Evolutionary conservation across 2,113 vertebrate genomes (phyloP), one percentile per base, ranked within the genome.

Genomic region (Dolichotis patagonum): DNA sequence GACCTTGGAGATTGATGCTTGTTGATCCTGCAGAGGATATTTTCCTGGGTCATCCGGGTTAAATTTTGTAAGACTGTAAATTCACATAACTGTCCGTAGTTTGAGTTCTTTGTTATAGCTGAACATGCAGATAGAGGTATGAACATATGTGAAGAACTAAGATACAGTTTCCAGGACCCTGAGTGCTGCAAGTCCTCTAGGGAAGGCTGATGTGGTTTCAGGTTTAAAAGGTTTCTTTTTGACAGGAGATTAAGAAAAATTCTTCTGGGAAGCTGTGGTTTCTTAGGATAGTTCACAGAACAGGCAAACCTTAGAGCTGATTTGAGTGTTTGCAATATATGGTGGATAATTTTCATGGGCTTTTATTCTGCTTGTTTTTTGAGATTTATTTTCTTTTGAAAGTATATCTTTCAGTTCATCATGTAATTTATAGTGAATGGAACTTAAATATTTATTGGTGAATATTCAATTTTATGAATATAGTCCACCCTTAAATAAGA

Each of bases 181-280:
- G 4, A 2, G 1, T 1, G 11, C 10, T 75, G 10, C 0, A 2
- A 43, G 38, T 43, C 22, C 22, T 28, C 32, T 32, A 14, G 19
- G 0, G 38, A 26, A 43, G 38, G 20, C 38, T 43, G 24, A 26
- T 75, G 22, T 28, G 10, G 11, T 24, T 9, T 41, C 38, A 28
- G 41, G 20, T 4, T 41, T 11, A 43, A 2, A 43, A 12, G 11
- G 71, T 6, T 75, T 75, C 20, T 75, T 22, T 9, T 11, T 43
- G 9, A 67, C 41, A 28, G 38, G 10, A 12, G 71, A 41, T 43
- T 12, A 7, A 26, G 22, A 73, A 26, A 17, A 6, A 4, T 12
- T 24, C 38, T 43, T 43, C 9, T 43, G 22, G 4, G 24, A 17
- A 43, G 10, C 2, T 38, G 2, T 5, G 8, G 3, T 10, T 43